Evolutionary conservation across 2,797 vertebrate genomes (phyloP), one percentile per base, ranked within the genome.

Genomic region (Hypotaenidia okinawae): DNA sequence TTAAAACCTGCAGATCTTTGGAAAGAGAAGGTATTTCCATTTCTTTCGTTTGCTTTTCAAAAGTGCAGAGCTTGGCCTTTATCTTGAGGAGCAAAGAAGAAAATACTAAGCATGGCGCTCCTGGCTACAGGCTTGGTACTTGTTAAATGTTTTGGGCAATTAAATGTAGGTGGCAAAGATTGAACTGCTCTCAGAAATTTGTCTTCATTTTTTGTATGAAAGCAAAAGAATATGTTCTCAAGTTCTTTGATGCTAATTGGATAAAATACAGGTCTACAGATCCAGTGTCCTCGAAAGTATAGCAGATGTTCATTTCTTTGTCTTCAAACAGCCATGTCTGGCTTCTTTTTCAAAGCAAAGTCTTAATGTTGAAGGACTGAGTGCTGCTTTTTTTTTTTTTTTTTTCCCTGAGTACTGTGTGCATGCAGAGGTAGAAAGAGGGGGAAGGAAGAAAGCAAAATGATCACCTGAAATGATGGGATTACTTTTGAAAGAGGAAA

Each of bases 81-180:
- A 91, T 95, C 90, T 94, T 91, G 47, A 83, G 81, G 10, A 76
- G 72, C 55, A 91, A 66, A 67, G 67, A 96, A 97, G 97, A 97
- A 97, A 95, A 97, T 94, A 96, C 97, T 97, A 97, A 97, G 97
- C 96, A 86, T 96, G 89, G 93, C 3, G 30, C 92, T 97, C 97
- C 97, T 98, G 97, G 97, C 97, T 97, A 94, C 95, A 98, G 98
- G 97, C 97, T 97, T 97, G 94, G 95, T 98, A 97, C 96, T 98
- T 98, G 96, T 98, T 98, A 98, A 98, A 98, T 98, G 97, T 98
- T 97, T 98, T 88, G 97, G 97, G 97, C 98, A 98, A 97, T 95
- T 96, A 97, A 97, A 96, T 93, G 78, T 96, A 81, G 57, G 89
- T 94, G 37, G 21, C 54, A 83, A 92, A 57, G 64, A 64, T 2